phyloP scores from a whole-genome alignment of 2,888 invertebrate species.

The Hymenopus coronatus region DNA sequence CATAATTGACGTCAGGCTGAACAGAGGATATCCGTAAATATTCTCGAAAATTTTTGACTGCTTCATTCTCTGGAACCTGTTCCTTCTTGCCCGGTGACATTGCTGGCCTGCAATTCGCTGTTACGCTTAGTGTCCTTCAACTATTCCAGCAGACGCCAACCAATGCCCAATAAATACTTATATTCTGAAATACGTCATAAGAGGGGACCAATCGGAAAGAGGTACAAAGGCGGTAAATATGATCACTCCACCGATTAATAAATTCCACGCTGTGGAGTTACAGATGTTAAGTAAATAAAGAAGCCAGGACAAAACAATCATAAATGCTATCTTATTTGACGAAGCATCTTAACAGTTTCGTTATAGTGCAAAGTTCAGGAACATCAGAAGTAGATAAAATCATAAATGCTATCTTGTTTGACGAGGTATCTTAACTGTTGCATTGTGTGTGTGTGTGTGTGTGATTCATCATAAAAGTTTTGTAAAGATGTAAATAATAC shows the following conservation, averaged over 20 bases:
- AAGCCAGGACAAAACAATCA: too few species aligned
- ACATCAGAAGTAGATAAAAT: too few species aligned
- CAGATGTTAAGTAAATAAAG: too few species aligned
- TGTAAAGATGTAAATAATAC: too few species aligned
- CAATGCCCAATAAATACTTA: neutral
- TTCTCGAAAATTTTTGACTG: slow-evolving; percentile 52
- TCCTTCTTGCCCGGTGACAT: slow-evolving; percentile 21
- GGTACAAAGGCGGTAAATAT: neutral
- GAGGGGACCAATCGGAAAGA: neutral
- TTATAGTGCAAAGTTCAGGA: too few species aligned
- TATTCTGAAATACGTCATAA: neutral
- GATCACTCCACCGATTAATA: neutral
- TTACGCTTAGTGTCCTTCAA: slow-evolving; percentile 1
- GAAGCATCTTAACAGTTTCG: too few species aligned
- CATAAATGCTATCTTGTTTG: too few species aligned
- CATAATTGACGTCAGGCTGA: slow-evolving; percentile 55
- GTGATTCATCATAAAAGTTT: too few species aligned
- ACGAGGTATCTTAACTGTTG: too few species aligned
- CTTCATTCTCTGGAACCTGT: slow-evolving; percentile 23
- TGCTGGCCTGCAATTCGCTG: slow-evolving; percentile 11
- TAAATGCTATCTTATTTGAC: too few species aligned
- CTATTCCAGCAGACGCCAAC: neutral
- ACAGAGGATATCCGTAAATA: slow-evolving; percentile 54
- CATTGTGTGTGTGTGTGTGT: too few species aligned
- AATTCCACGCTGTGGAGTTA: too few species aligned